These are phyloP conservation scores for Betta splendens DNA, from an alignment of 2,797 vertebrate genomes.

Conservation along the genomic window DNA sequence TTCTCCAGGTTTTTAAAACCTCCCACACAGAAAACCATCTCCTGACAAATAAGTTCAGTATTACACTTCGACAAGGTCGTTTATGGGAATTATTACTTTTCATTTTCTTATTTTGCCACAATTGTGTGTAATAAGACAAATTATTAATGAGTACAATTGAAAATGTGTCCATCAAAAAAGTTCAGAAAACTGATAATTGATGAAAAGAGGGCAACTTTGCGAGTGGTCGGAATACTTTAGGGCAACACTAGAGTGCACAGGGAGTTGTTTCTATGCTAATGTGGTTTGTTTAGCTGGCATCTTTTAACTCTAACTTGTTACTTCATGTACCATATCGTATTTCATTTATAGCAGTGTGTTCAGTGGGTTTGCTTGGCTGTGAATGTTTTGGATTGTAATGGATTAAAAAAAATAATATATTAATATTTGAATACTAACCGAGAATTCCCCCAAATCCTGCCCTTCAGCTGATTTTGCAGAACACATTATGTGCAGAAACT, in stretches of 20 bases:
- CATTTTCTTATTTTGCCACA: slow-evolving; percentile 29
- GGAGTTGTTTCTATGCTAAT: not conserved
- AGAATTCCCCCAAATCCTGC: not conserved
- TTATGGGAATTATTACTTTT: slow-evolving; percentile 42
- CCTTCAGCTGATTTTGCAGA: slow-evolving; percentile 1
- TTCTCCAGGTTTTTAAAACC: slow-evolving; percentile 68
- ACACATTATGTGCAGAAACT: not conserved
- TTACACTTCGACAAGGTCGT: slow-evolving; percentile 42
- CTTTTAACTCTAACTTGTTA: not conserved
- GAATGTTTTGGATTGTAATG: not conserved
- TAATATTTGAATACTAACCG: not conserved
- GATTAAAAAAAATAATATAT: not conserved
- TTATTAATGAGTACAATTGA: slow-evolving; percentile 1
- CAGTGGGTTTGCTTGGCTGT: not conserved
- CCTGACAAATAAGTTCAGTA: slow-evolving; percentile 68
- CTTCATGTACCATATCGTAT: not conserved
- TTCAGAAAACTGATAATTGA: slow-evolving; percentile 3
- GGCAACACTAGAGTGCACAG: not conserved
- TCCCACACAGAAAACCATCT: slow-evolving; percentile 67
- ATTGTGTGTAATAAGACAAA: slow-evolving; percentile 11
- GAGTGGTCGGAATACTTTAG: not conserved
- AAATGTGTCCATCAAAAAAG: not conserved
- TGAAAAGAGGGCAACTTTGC: not conserved
- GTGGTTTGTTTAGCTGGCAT: not conserved
- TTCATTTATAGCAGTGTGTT: not conserved